A percentile compares a stretch with the other conserved stretches of the same genome.
phyloP scores from a whole-genome alignment of 2,113 vertebrate species.

The Otis tarda region DNA sequence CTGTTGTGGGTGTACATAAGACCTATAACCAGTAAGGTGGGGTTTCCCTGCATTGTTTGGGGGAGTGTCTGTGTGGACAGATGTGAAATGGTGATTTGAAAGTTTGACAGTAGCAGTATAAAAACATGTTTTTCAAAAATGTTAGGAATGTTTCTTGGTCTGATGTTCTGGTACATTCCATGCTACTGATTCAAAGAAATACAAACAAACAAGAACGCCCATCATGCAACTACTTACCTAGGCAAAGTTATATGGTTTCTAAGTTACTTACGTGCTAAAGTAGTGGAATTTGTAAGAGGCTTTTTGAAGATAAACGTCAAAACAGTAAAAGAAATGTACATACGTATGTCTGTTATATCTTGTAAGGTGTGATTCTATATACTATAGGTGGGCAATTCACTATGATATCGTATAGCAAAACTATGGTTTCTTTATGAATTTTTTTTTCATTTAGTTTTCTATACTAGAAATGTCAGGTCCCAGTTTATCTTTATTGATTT shows the following conservation, averaged over 20 bases:
- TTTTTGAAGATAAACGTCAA: background rate
- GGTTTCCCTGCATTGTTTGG: background rate
- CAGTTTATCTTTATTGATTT: background rate
- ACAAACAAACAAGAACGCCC: background rate
- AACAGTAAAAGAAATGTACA: background rate
- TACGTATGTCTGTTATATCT: background rate
- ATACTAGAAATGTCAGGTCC: background rate
- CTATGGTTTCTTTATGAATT: background rate
- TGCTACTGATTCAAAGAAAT: conserved; percentile 30
- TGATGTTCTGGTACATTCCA: conserved; percentile 19
- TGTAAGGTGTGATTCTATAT: background rate
- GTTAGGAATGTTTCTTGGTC: conserved; percentile 17
- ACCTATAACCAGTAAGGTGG: background rate
- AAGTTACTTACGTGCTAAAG: background rate
- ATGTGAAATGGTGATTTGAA: background rate
- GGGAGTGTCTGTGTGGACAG: background rate
- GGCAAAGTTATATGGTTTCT: background rate
- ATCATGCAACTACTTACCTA: background rate
- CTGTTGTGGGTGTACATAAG: background rate
- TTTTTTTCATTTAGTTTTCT: background rate
- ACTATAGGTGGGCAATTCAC: background rate
- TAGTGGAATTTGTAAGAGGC: background rate
- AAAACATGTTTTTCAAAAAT: conserved; percentile 7
- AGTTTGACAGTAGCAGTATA: background rate
- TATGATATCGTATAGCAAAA: background rate